A percentile compares a stretch with the other conserved stretches of the same genome.
phyloP scores from a whole-genome alignment of 2,888 invertebrate species.

The Tetragonisca angustula region DNA sequence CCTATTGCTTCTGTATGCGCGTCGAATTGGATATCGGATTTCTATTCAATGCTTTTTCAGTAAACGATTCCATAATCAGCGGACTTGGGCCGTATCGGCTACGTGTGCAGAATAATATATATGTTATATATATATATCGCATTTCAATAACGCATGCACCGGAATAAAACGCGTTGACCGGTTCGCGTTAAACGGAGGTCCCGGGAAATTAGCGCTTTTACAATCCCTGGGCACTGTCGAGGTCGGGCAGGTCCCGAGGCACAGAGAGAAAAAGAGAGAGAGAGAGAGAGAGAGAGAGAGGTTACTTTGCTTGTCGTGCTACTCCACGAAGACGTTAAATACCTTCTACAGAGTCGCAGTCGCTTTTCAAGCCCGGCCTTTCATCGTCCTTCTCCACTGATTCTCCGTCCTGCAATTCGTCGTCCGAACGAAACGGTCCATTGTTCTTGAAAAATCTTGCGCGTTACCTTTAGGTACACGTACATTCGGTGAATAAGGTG shows the following conservation, averaged over 20 bases:
- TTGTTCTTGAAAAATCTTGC: conserved; percentile 22
- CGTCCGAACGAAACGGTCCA: not conserved
- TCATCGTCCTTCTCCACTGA: not conserved
- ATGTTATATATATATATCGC: conserved; percentile 2
- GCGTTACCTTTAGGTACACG: no score
- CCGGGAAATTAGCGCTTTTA: conserved; percentile 44
- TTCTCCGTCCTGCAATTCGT: not conserved
- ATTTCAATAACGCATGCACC: conserved; percentile 40
- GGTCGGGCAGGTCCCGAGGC: not conserved
- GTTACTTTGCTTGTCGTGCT: not conserved
- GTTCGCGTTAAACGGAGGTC: conserved; percentile 3
- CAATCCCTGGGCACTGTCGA: not conserved
- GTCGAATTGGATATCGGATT: conserved; percentile 52
- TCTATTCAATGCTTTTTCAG: conserved; percentile 49
- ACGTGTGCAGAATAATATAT: conserved; percentile 46
- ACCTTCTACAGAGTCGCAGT: conserved; percentile 7
- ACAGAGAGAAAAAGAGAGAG: not conserved
- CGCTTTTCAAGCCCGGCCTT: not conserved
- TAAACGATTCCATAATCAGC: conserved; percentile 53
- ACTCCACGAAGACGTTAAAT: conserved; percentile 34
- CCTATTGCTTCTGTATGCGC: conserved; percentile 24
- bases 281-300: no score
- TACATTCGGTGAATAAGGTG: not conserved
- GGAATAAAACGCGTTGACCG: not conserved
- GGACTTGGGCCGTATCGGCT: conserved; percentile 28